Base-by-base conservation (phyloP, 2,888 invertebrate genomes). In the Acanthosepion pharaonis region DNA sequence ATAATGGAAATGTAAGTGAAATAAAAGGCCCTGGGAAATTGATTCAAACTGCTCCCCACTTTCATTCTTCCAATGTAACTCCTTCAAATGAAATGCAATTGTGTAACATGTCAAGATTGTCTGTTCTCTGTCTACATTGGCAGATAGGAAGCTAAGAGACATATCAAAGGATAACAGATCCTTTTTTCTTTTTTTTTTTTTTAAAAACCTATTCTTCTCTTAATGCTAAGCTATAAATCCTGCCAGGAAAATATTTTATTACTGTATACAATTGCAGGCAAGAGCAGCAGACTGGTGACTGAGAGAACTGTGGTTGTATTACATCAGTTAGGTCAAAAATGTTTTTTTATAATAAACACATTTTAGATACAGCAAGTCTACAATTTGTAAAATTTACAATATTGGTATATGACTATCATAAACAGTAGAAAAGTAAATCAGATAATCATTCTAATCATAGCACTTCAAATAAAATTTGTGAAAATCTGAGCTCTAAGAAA, bases 41-140 rank as follows among this genome's bases (percentile, higher is more conserved):
- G 78, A 78, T 78, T 78, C 78, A 78, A 78, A 78, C 78, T n/a
- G n/a, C 11, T 15, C 33, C 11, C 18, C 33, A 3, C 78, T 33
- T 78, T 78, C n/a, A 78, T n/a, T 33, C 33, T 78, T 78, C 15
- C n/a, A 78, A 33, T 78, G 33, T 33, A 78, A 78, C 78, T n/a
- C 78, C 15, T 78, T 78, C n/a, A 78, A 33, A 78, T 78, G 33
- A 78, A 78, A 78, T 33, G 78, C n/a, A 78, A 78, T 78, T 78
- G 78, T 78, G n/a, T 78, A n/a, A 78, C n/a, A 78, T 78, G 78
- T 78, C 78, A 78, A 78, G 78, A 78, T n/a, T 78, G n/a, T 78
- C 78, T 78, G 78, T n/a, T 78, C 78, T 78, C 78, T 33, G 33
- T n/a, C n/a, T n/a, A 78, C 78, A 78, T n/a, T 18, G n/a, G n/a